Conservation (phyloP, 2,888 invertebrate species). For the Dasysyrphus tricinctus region DNA sequence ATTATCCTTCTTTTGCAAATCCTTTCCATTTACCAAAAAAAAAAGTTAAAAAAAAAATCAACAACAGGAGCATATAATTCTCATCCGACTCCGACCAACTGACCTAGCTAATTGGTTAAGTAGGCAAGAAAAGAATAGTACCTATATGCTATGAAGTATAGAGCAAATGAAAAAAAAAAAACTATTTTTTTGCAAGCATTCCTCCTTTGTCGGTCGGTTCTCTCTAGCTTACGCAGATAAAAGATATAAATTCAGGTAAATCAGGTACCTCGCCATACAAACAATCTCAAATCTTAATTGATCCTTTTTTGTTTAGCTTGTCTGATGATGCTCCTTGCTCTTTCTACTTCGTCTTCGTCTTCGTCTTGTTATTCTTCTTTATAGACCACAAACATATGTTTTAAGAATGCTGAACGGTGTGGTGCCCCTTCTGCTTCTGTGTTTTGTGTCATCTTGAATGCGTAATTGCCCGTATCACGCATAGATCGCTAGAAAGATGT, state of each 20-base stretch:
- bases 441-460: conserved; percentile 73
- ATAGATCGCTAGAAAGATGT: conserved; percentile 65
- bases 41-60: not conserved
- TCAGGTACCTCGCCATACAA: conserved; percentile 56
- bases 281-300: conserved; percentile 74
- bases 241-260: conserved; percentile 66
- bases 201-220: conserved; percentile 68
- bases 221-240: conserved; percentile 37
- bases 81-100: conserved; percentile 60
- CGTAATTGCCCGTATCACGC: conserved; percentile 75
- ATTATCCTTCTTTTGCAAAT: conserved; percentile 70
- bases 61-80: conserved; percentile 26
- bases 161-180: not conserved
- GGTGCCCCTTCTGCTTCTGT: conserved; percentile 45
- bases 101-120: conserved; percentile 76
- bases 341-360: conserved; percentile 6
- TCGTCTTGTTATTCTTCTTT: not conserved
- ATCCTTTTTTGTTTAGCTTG: conserved; percentile 48
- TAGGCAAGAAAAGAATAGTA: conserved; percentile 60
- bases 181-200: conserved; percentile 57
- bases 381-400: conserved; percentile 70
- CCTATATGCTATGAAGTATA: conserved; percentile 4
- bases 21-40: conserved; percentile 42
- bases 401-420: conserved; percentile 20
- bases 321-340: conserved; percentile 28